Evolutionary conservation across 2,797 vertebrate genomes (phyloP).

Genomic region (Catostomus latipinnis): DNA sequence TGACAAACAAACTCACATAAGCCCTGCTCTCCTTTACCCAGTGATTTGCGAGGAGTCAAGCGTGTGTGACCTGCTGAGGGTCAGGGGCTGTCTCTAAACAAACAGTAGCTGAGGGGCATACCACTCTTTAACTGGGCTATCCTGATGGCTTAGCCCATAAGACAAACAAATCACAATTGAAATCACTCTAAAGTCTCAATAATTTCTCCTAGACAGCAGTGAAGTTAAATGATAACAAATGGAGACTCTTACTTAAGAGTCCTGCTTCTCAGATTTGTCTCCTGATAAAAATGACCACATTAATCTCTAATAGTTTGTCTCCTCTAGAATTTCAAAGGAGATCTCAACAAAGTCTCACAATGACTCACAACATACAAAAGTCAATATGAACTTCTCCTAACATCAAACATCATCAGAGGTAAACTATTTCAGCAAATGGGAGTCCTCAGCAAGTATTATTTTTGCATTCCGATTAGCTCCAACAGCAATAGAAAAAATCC

Average conservation of each 20-base stretch:
- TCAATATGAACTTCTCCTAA: too few species aligned
- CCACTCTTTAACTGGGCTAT: slow-evolving; percentile 35
- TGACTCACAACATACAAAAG: too few species aligned
- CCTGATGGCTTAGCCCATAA: slow-evolving; percentile 1
- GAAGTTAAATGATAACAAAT: too few species aligned
- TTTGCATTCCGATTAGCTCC: too few species aligned
- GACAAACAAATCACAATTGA: not conserved
- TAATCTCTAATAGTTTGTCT: too few species aligned
- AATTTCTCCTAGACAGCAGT: not conserved
- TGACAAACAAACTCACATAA: slow-evolving; percentile 43
- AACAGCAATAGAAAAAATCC: too few species aligned
- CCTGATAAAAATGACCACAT: not conserved
- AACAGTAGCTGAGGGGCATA: slow-evolving; percentile 66
- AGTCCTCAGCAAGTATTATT: too few species aligned
- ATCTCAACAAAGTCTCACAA: too few species aligned
- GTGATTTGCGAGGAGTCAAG: slow-evolving; percentile 58
- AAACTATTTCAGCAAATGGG: too few species aligned
- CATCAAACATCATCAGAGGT: too few species aligned
- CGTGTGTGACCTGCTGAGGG: slow-evolving; percentile 57
- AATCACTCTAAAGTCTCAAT: not conserved
- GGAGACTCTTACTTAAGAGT: too few species aligned
- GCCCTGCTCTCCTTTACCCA: slow-evolving; percentile 42
- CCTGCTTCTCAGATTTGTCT: not conserved
- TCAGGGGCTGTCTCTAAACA: slow-evolving; percentile 63
- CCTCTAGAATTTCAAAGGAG: too few species aligned